Conservation (phyloP, 2,113 vertebrate species). For the Pangasianodon hypophthalmus region DNA sequence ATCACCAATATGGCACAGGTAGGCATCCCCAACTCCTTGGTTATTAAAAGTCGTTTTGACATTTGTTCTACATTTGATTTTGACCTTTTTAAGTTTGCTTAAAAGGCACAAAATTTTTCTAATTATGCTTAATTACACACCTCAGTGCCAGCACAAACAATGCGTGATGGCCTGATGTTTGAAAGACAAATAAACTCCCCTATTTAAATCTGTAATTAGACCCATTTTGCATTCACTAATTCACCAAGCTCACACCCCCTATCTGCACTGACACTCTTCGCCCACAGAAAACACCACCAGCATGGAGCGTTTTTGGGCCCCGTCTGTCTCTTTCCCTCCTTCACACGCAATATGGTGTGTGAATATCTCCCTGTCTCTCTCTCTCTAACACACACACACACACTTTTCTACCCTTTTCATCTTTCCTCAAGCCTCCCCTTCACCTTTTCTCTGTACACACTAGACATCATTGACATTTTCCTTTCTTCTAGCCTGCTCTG, state of each 20-base stretch:
- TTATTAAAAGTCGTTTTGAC: background rate
- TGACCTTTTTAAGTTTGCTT: background rate
- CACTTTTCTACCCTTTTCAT: conserved; percentile 30
- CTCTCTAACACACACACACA: conserved; percentile 10
- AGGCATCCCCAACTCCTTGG: conserved; percentile 53
- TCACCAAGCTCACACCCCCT: conserved; percentile 67
- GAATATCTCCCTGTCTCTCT: conserved; percentile 53
- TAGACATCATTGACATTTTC: conserved; percentile 49
- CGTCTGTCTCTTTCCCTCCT: conserved; percentile 55
- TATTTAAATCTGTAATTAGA: conserved; percentile 70
- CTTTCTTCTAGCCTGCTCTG: background rate
- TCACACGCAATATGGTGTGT: conserved; percentile 76
- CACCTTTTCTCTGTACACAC: background rate
- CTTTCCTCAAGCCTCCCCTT: conserved; percentile 16
- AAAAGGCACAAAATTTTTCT: background rate
- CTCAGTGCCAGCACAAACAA: background rate
- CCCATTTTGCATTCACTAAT: conserved; percentile 64
- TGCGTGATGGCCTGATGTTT: conserved; percentile 20
- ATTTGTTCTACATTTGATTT: background rate
- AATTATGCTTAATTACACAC: background rate
- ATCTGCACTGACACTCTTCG: conserved; percentile 74
- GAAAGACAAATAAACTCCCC: conserved; percentile 48
- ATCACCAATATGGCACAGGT: conserved; percentile 92
- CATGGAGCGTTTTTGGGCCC: conserved; percentile 53
- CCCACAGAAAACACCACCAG: conserved; percentile 60